A percentile compares a stretch with the other conserved stretches of the same genome.
Evolutionary conservation across 37 sponge, comb jelly and placozoan genomes (phyloP).

Genomic region (Agelas oroides): DNA sequence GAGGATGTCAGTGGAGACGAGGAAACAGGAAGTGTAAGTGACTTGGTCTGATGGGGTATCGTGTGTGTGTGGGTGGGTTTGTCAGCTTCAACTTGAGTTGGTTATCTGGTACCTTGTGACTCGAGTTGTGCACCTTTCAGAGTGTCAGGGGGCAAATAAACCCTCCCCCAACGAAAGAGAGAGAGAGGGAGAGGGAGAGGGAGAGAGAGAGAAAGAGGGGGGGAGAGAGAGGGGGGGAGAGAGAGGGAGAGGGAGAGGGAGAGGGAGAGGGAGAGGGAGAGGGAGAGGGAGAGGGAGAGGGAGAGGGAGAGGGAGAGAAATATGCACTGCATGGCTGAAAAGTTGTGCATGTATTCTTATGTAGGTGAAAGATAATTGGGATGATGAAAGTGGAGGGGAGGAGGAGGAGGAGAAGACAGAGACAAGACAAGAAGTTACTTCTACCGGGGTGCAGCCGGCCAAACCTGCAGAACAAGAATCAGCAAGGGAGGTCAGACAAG

Average conservation of each 20-base stretch:
- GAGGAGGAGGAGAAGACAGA: constrained; percentile 34
- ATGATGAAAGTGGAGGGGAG: constrained; percentile 50
- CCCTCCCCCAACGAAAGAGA: too few relatives aligned
- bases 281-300: constrained; percentile 46
- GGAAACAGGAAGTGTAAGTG: neutral
- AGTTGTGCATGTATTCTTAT: too few relatives aligned
- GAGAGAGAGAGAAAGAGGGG: too few relatives aligned
- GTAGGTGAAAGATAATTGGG: neutral
- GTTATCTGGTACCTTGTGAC: neutral
- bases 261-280: constrained; percentile 42
- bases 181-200: too few relatives aligned
- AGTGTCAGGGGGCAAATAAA: too few relatives aligned
- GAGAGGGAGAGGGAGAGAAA: constrained; percentile 50
- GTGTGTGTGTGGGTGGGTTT: constrained; percentile 18
- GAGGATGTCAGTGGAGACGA: neutral
- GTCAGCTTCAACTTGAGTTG: neutral
- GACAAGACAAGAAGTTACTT: neutral
- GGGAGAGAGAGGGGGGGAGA: too few relatives aligned
- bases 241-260: too few relatives aligned
- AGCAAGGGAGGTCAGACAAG: constrained; percentile 12
- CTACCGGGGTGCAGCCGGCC: neutral
- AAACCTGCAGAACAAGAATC: constrained; percentile 11
- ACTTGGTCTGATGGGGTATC: neutral
- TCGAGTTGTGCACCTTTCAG: neutral
- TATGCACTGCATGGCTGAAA: constrained; percentile 51